Base-by-base conservation (phyloP, 2,888 invertebrate species). In the Mythimna impura region DNA sequence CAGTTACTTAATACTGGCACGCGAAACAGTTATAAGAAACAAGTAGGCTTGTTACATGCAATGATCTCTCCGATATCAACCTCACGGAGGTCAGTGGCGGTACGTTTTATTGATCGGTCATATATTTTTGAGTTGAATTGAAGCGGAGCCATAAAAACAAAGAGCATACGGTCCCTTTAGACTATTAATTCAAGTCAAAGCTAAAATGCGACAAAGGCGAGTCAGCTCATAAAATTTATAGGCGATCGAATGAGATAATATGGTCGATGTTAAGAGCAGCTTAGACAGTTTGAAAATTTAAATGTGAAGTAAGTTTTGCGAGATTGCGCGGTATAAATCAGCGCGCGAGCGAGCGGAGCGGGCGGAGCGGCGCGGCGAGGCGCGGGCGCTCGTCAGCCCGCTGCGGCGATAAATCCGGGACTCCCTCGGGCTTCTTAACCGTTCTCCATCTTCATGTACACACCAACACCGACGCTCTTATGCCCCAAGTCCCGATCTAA, bases 251-350 rank as follows among this genome's bases (percentile, higher is more conserved):
- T 95, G 95, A 96, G 96, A 96, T 96, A 96, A 96, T 96, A 96
- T 96, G 94, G 96, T 94, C 93, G 94, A 94, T 94, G 94, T 96
- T 95, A 96, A 95, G 95, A 95, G 92, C 93, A 94, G 95, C 95
- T 96, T 96, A 96, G 96, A 96, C 96, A 96, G 96, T 96, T 96
- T 92, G 96, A 90, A 96, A 96, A 96, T 96, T 96, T 96, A 96
- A 96, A 96, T 96, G 96, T 96, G 96, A 96, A 96, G 96, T 96
- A 96, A 96, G 96, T 96, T 96, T 96, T 96, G 96, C 94, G 94
- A 96, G 96, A 96, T 96, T 96, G 95, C 92, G 93, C 94, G 91
- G 94, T 92, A 96, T 96, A 96, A 96, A 96, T 96, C 96, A 96
- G 96, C 92, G 92, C 90, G 90, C 83, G 91, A 90, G 89, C 89